Base-by-base conservation (phyloP, 2,888 invertebrate genomes). In the Parasteatoda lunata region DNA sequence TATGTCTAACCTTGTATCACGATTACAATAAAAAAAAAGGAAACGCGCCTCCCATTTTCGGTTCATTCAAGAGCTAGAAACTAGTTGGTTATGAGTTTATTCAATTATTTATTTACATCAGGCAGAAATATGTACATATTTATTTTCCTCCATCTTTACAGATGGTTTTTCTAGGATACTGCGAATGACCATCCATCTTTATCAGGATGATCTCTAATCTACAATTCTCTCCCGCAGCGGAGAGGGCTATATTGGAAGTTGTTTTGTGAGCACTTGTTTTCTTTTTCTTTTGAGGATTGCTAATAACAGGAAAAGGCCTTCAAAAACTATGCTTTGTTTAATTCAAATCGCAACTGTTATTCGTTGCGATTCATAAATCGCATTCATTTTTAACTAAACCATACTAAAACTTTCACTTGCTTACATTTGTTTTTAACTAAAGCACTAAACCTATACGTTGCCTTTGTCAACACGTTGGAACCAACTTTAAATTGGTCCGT, bases 141-240 rank as follows among this genome's bases (percentile, higher is more conserved):
- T 81, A 82, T 88, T 88, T 69, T 79, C 87, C 82, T 83, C 82
- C 75, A 69, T 73, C 79, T 66, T 47, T 75, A 71, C 71, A 87
- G 88, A 88, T 88, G 88, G 88, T 88, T 88, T 88, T 78, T 83
- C 88, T 88, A 88, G 88, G 88, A 88, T 88, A 88, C 88, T 88
- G 83, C 88, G 83, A 83, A 82, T 68, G 88, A 88, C 88, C 88
- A 80, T 75, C 88, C 85, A 76, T 13, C 66, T 59, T 45, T 8
- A 52, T 72, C 13, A 52, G 88, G 87, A 68, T 69, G 88, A 88
- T 88, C 88, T 47, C 88, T 88, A 88, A 73, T 75, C 87, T 88
- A 88, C 82, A 78, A 69, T 79, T 64, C 80, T 79, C 64, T 76
- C 75, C 80, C 80, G 79, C 80, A 83, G 83, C 65, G 79, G 75